A percentile compares a stretch with the other conserved stretches of the same genome.
Evolutionary conservation across 2,113 vertebrate species (phyloP).

Genomic region (Neolamprologus devosi): DNA sequence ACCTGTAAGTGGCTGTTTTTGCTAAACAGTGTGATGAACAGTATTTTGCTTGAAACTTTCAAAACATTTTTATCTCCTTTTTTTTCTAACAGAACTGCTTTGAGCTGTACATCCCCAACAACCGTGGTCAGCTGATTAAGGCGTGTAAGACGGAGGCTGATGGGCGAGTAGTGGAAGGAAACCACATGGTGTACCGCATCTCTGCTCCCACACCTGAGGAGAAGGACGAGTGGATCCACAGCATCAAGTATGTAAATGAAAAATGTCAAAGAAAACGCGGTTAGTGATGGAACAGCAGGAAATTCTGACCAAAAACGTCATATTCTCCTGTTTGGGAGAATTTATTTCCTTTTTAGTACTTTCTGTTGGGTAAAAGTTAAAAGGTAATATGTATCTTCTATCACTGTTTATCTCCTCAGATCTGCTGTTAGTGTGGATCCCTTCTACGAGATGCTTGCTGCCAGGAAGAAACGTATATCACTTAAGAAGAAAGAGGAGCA

Average conservation of each 20-base stretch:
- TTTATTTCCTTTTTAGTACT: background rate
- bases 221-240: constrained; percentile 93
- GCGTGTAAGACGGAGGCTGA: constrained; percentile 91
- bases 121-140: constrained; percentile 89
- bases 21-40: background rate
- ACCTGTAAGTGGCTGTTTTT: constrained; percentile 44
- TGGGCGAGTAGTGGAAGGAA: constrained; percentile 87
- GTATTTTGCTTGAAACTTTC: background rate
- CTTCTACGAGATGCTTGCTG: constrained; percentile 93
- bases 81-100: constrained; percentile 80
- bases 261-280: background rate
- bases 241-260: constrained; percentile 76
- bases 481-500: constrained; percentile 90
- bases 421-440: constrained; percentile 90
- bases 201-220: constrained; percentile 89
- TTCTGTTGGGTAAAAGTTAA: background rate
- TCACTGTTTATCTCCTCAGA: constrained; percentile 57
- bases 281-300: background rate
- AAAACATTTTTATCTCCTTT: no score
- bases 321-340: background rate
- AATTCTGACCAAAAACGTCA: background rate
- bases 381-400: background rate
- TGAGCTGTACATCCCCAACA: constrained; percentile 90
- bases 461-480: constrained; percentile 90
- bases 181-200: constrained; percentile 92